Conservation (phyloP, 2,113 vertebrate species). For the Haemorhous mexicanus region DNA sequence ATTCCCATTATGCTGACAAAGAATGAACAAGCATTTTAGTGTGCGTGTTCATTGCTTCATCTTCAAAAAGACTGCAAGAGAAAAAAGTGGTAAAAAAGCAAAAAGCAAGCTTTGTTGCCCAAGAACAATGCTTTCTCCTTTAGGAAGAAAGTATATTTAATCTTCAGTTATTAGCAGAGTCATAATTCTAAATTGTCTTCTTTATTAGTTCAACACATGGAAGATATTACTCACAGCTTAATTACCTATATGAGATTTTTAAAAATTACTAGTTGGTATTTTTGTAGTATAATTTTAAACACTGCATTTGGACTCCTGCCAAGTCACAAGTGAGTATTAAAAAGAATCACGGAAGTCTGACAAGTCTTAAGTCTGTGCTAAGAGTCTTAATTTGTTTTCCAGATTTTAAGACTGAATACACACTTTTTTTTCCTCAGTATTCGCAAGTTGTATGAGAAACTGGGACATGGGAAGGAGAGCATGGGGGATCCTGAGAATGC, state of each 20-base stretch:
- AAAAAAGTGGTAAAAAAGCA: background rate
- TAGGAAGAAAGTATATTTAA: background rate
- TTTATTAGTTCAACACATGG: background rate
- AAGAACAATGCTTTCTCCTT: background rate
- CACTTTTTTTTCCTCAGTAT: background rate
- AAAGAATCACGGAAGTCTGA: constrained; percentile 19
- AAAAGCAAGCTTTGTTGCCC: background rate
- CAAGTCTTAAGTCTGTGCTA: background rate
- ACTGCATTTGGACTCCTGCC: background rate
- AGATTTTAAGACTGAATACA: background rate
- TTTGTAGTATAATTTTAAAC: background rate
- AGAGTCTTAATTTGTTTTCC: constrained; percentile 10
- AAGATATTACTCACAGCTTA: background rate
- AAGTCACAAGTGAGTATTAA: background rate
- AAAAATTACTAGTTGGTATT: background rate
- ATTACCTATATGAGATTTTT: background rate
- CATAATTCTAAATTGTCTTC: background rate
- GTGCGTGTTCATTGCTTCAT: background rate
- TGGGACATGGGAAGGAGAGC: fast-evolving
- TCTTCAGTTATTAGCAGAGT: background rate
- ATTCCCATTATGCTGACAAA: constrained; percentile 65
- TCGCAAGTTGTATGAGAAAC: background rate
- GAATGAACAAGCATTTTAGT: constrained; percentile 59
- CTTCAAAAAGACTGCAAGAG: background rate
- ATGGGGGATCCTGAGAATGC: background rate